Conservation (phyloP, 2,113 vertebrate species). For the Heterochromis multidens region DNA sequence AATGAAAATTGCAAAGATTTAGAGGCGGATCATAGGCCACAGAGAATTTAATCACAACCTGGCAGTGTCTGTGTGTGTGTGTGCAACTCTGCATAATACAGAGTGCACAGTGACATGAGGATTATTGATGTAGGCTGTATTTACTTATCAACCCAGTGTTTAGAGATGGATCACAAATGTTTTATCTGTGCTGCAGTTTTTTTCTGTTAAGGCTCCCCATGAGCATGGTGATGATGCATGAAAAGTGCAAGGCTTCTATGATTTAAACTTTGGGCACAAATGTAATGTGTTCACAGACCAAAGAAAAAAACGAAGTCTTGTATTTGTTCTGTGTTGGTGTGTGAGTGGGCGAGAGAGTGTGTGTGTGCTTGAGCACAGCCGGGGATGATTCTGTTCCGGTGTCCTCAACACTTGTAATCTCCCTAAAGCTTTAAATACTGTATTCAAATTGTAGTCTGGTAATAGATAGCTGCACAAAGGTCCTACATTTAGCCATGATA, state of each 20-base stretch:
- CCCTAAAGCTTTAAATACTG: conserved; percentile 72
- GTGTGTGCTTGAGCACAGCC: conserved; percentile 47
- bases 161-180: conserved; percentile 74
- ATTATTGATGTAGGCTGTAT: conserved; percentile 79
- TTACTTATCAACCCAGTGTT: conserved; percentile 81
- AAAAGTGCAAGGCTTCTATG: not conserved
- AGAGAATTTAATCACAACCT: conserved; percentile 90
- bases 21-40: conserved; percentile 83
- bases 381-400: conserved; percentile 59
- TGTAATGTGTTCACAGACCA: conserved; percentile 1
- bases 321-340: conserved; percentile 52
- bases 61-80: conserved; percentile 65
- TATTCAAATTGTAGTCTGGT: conserved; percentile 31
- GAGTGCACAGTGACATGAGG: conserved; percentile 74
- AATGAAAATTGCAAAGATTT: conserved; percentile 98
- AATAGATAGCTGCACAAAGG: conserved; percentile 21
- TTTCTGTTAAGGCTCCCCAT: not conserved
- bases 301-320: not conserved
- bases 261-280: conserved; percentile 42
- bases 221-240: conserved; percentile 2
- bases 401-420: conserved; percentile 70
- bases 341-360: conserved; percentile 49
- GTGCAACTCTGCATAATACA: conserved; percentile 69
- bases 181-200: conserved; percentile 35
- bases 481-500: not conserved